Evolutionary conservation across 2,113 vertebrate species (phyloP), one percentile per base, ranked within the genome.

Genomic region (Dicaeum eximium): DNA sequence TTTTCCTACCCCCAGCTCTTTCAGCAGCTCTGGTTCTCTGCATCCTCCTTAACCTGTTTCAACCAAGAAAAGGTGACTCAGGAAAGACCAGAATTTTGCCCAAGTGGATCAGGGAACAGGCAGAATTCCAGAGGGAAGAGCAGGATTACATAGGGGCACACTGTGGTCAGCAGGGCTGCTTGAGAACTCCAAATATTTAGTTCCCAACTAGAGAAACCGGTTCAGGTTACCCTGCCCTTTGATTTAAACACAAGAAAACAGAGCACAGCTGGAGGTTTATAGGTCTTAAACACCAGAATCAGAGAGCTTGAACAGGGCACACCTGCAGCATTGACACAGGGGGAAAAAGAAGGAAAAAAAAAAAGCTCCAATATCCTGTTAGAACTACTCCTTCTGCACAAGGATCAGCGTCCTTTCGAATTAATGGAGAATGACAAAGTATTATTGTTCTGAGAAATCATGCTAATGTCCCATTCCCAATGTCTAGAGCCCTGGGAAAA

Each of bases 201-300:
- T 35, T 93, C 62, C 13, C 24, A 71, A 13, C 20, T 4, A 30
- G n/a, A 95, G 48, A 90, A 85, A 69, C 11, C 21, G 6, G 79
- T 94, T 93, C 74, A 88, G 95, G 93, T 93, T 81, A 40, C 37
- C 79, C 79, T 96, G 90, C 79, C 79, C 90, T 38, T 65, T 30
- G 53, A 61, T 88, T 93, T 61, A 82, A 88, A 90, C 8, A 35
- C 18, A 10, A 69, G 22, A 37, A 78, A 91, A 12, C 19, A 56
- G 31, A 64, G 61, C 57, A 47, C 17, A 30, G 4, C 16, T 50
- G 37, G 16, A 93, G 22, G 31, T 86, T 91, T 89, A 35, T 38
- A 37, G 48, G 33, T 37, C 15, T 71, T n/a, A n/a, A 87, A 18
- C 13, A 57, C 9, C 40, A 77, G 48, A 81, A 53, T 56, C 27